These are phyloP conservation scores for Copsychus sechellarum DNA, from an alignment of 2,113 vertebrate species.

Conservation along the genomic window DNA sequence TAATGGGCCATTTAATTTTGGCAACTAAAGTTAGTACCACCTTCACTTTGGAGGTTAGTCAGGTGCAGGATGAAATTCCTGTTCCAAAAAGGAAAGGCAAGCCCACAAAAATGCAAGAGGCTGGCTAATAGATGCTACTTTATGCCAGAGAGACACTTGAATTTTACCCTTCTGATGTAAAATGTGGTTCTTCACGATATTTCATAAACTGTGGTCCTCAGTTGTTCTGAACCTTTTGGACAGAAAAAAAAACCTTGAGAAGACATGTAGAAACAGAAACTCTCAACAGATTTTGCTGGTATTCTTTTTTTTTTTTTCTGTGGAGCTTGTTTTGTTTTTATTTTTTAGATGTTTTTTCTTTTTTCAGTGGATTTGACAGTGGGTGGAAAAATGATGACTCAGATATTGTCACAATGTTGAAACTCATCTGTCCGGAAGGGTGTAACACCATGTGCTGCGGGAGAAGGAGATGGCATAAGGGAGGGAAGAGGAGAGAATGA, in stretches of 20 bases:
- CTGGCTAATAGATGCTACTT: not conserved
- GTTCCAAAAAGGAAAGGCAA: not conserved
- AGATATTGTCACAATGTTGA: not conserved
- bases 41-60: not conserved
- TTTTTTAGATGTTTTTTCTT: not conserved
- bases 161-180: not conserved
- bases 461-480: not conserved
- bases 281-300: not conserved
- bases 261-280: not conserved
- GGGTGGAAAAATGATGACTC: not conserved
- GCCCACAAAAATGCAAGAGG: not conserved
- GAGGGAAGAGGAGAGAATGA: not conserved
- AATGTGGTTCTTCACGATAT: not conserved
- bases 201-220: not conserved
- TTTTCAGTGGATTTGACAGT: not conserved
- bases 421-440: not conserved
- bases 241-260: not conserved
- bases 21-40: not conserved
- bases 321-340: not conserved
- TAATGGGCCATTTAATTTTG: not conserved
- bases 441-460: not conserved
- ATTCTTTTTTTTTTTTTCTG: not conserved
- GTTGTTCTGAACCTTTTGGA: not conserved
- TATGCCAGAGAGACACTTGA: not conserved
- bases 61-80: not conserved